Base-by-base conservation (phyloP, 2,888 invertebrate genomes). In the Allygus modestus region DNA sequence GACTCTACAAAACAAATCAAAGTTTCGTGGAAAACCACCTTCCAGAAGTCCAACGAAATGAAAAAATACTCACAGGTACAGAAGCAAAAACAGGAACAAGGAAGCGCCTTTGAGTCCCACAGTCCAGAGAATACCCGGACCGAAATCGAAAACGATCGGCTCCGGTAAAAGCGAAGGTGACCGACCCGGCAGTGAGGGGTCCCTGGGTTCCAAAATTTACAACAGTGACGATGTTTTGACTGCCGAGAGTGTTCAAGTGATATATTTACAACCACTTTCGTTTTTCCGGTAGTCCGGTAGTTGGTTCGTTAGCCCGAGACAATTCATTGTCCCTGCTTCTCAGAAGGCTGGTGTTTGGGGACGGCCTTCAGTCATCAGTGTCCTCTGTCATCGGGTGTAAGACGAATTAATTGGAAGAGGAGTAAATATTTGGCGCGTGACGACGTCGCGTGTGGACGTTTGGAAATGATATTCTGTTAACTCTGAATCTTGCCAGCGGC, bases 81-180 rank as follows among this genome's bases (percentile, higher is more conserved):
- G 71, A n/a, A 37, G 41, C 69, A 71, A 71, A 71, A 71, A 71
- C 41, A 20, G 41, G 71, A 71, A 71, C 71, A 71, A 71, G 71
- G 71, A 71, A 71, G 71, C 12, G 23, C 69, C 17, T 31, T 69
- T 26, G 58, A 20, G 46, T 46, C 4, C 54, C 54, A 23, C 23
- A 58, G 23, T 20, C 5, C 2, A 15, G n/a, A 51, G 51, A 51
- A 51, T 51, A 12, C 23, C 58, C 20, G 23, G 7, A 23, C 9
- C 12, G 31, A 69, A 69, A 33, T 69, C 37, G 20, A 41, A 71
- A 71, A 37, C 71, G 37, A 71, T 71, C 23, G 15, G 71, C 26
- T 69, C 41, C 37, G n/a, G 71, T 41, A 71, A 71, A 71, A 71
- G 71, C 65, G 28, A 65, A 65, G 28, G 65, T 65, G 65, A 31